Evolutionary conservation across 2,888 invertebrate species (phyloP).

Genomic region (Tineola bisselliella): DNA sequence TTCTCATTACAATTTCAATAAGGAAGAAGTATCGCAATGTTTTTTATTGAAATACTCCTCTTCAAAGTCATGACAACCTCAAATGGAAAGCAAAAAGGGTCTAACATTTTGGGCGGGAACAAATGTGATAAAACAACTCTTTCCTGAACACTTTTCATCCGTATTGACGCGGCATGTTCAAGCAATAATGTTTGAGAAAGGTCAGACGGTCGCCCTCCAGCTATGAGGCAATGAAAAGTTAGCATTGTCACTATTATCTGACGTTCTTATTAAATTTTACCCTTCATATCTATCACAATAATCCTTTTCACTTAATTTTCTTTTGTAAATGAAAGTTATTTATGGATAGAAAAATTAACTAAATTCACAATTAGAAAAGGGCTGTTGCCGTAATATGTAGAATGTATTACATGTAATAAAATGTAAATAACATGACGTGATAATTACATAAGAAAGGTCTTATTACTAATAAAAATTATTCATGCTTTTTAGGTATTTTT

Average conservation of each 20-base stretch:
- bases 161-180: slow-evolving; percentile 27
- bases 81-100: slow-evolving; percentile 21
- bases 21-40: background rate
- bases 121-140: slow-evolving; percentile 30
- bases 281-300: background rate
- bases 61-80: slow-evolving; percentile 15
- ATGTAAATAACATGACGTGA: background rate
- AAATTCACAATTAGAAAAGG: background rate
- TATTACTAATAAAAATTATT: background rate
- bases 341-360: background rate
- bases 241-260: background rate
- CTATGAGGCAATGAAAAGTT: background rate
- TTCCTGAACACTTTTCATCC: slow-evolving; percentile 16
- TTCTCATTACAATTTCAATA: background rate
- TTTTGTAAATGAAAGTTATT: no score
- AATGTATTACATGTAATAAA: background rate
- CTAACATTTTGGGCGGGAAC: slow-evolving; percentile 18
- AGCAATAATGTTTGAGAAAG: slow-evolving; percentile 32
- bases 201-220: slow-evolving; percentile 19
- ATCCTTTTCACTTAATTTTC: background rate
- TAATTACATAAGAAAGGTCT: background rate
- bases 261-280: background rate
- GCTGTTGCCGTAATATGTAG: background rate
- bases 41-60: slow-evolving; percentile 14
- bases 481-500: slow-evolving; percentile 1